Base-by-base conservation (phyloP, 1,140 invertebrate species). In the Saccostrea glomerata region DNA sequence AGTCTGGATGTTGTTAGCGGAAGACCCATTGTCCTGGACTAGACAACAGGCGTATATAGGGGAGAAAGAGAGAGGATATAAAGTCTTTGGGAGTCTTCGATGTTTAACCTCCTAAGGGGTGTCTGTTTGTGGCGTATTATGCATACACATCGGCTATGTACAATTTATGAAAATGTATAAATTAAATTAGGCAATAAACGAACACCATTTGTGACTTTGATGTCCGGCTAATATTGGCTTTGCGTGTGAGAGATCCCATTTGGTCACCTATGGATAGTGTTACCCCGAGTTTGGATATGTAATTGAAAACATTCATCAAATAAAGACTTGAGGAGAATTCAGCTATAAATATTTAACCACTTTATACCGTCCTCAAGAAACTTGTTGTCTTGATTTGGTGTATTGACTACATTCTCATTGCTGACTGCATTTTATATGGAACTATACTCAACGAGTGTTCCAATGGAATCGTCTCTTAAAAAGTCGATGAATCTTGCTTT, bases 101-200 rank as follows among this genome's bases (percentile, higher is more conserved):
- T 13, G 70, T 77, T 77, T 77, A 36, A 23, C 70, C 70, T 77
- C 70, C 70, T 77, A 30, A 77, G 70, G 70, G 70, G 70, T 77
- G 25, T 77, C 70, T 77, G 70, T 77, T 77, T 77, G 70, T 77
- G 70, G 70, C 70, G 23, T 77, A 77, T 77, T 77, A 77, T 77
- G 70, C 70, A 77, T 77, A 77, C 9, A 47, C 30, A 77, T 77
- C 70, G 70, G 70, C 70, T 77, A 77, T 77, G 70, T 25, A 77
- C 70, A 77, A 77, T 77, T 77, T 77, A 77, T 77, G 70, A 77
- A 77, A 77, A 77, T 77, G 70, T 77, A 77, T 77, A 77, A 77
- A 77, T 77, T 77, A 77, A 77, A 25, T 77, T 77, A 77, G 70
- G 70, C 70, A 77, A 25, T 77, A 77, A 77, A 77, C 23, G 70